These are phyloP conservation scores for Drosophila paracracens DNA, from an alignment of 2,888 invertebrate species.

Conservation along the genomic window DNA sequence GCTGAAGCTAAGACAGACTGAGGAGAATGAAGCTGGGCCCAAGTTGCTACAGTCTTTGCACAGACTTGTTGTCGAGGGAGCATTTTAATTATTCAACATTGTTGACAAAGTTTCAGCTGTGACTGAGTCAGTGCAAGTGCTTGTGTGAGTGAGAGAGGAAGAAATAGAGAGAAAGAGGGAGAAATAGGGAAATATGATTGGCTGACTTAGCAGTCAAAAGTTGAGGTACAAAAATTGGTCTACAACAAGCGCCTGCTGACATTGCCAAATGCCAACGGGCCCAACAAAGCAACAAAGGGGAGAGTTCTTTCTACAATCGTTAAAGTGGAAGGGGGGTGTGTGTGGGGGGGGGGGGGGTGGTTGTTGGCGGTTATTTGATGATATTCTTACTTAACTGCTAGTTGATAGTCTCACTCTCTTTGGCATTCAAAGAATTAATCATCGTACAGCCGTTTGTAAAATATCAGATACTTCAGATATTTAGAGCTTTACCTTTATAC, in stretches of 20 bases:
- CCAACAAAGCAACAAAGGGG: constrained; percentile 20
- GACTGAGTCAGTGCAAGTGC: constrained; percentile 33
- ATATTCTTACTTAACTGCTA: constrained; percentile 11
- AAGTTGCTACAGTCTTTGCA: constrained; percentile 56
- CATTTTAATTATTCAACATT: constrained; percentile 83
- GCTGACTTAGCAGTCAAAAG: constrained; percentile 77
- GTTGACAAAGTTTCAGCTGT: constrained; percentile 82
- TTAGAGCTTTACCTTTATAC: not conserved
- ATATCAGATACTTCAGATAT: not conserved
- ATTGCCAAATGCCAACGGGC: constrained; percentile 35
- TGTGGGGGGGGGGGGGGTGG: not conserved
- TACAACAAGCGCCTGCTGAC: constrained; percentile 49
- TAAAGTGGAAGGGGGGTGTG: not conserved
- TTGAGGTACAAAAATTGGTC: constrained; percentile 56
- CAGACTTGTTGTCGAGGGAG: constrained; percentile 79
- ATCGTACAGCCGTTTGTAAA: not conserved
- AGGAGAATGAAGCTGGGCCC: constrained; percentile 19
- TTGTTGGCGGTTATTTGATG: constrained; percentile 1
- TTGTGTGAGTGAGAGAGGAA: not conserved
- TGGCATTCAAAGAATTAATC: not conserved
- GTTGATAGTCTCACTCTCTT: not conserved
- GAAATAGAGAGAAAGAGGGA: not conserved
- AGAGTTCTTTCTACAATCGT: not conserved
- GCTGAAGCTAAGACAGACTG: constrained; percentile 15
- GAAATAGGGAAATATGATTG: constrained; percentile 70